Evolutionary conservation across 1,140 invertebrate species (phyloP), one percentile per base, ranked within the genome.

Genomic region (Diachasma alloeum): DNA sequence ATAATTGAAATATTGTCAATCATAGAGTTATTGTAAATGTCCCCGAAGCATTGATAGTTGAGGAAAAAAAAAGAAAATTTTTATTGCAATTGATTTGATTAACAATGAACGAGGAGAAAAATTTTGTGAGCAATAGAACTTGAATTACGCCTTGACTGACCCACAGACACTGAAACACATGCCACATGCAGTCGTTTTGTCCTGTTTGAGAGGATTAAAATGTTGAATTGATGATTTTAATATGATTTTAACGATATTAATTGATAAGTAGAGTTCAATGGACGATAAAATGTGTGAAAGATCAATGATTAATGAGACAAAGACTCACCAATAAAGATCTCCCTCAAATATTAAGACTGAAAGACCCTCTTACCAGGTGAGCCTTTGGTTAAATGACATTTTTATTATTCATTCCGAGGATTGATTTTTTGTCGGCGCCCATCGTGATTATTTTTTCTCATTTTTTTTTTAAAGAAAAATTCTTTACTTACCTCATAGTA

Each of bases 281-380:
- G 19, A 63, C 48, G 48, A 53, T 53, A 5, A 53, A 53, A 63
- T 63, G 59, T 63, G 8, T 63, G 24, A 48, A 42, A 36, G 46
- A 71, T 70, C 36, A 75, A 37, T 63, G 56, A 44, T 39, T 56
- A 59, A 53, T 15, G 24, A 59, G 24, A 72, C 44, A 72, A 17
- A 71, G 48, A 48, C 46, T 59, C 39, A 37, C 42, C 24, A 66
- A 36, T 56, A 63, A 70, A 46, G 19, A 39, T 46, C 53, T 66
- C 53, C 69, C 56, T 44, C 31, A 78, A 84, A 83, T 48, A 67
- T 70, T 79, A 83, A 84, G 83, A 86, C 84, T 86, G 84, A 86
- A 78, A 81, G 69, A 74, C 72, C 46, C 74, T 63, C 74, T 63
- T 19, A 39, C 44, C 66, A 44, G 80, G 31, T 77, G 81, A 79